Conservation (phyloP, 2,888 invertebrate species). For the Trissolcus japonicus region DNA sequence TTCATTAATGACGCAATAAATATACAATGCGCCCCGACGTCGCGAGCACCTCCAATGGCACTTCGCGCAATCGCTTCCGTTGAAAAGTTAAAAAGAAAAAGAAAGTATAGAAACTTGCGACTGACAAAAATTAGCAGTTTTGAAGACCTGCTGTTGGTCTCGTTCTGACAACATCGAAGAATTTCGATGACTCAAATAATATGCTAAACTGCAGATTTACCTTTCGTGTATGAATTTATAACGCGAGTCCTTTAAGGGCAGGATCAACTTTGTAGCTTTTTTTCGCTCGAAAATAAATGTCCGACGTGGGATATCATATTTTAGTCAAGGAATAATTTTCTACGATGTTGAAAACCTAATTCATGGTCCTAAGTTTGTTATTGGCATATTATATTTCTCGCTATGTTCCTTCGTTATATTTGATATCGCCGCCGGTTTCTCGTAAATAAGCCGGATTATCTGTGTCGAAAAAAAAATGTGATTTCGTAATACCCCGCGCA, state of each 20-base stretch:
- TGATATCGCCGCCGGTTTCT: slow-evolving; percentile 29
- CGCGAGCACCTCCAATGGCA: not conserved
- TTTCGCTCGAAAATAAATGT: not conserved
- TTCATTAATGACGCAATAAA: slow-evolving; percentile 29
- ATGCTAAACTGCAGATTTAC: too few relatives aligned
- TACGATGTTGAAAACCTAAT: not conserved
- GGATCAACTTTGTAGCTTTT: not conserved
- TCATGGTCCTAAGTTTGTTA: not conserved
- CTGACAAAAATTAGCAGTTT: not conserved
- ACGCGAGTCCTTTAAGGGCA: not conserved
- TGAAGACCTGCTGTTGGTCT: not conserved
- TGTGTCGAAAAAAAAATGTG: slow-evolving; percentile 54
- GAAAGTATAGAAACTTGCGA: too few relatives aligned
- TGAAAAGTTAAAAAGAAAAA: not conserved
- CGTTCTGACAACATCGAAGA: too few relatives aligned
- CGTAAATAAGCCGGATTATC: slow-evolving; percentile 55
- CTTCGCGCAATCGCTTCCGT: slow-evolving; percentile 1
- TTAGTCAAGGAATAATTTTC: slow-evolving; percentile 9
- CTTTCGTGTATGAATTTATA: not conserved
- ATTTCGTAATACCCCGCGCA: slow-evolving; percentile 48
- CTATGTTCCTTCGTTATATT: slow-evolving; percentile 29
- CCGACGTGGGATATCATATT: too few relatives aligned
- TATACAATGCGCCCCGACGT: slow-evolving; percentile 4
- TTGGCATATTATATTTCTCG: not conserved
- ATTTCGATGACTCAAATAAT: too few relatives aligned